Evolutionary conservation across 2,888 invertebrate species (phyloP), one percentile per base, ranked within the genome.

Genomic region (Agriotes lineatus): DNA sequence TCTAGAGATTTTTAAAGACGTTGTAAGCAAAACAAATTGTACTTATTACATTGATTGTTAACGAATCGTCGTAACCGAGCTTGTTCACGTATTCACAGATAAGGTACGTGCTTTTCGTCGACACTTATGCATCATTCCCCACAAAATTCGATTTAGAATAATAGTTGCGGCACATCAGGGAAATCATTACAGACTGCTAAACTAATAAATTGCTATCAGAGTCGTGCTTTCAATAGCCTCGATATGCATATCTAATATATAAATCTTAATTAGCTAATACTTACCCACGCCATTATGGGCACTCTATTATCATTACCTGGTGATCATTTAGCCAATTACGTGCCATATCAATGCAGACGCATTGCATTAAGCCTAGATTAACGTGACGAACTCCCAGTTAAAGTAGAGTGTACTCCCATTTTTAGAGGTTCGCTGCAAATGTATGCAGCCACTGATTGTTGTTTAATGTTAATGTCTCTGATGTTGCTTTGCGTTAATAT

Each of bases 211-310:
- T 56, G 69, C 62, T 61, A 70, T 65, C 62, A 58, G 58, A 61
- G 63, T 70, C 72, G 68, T 70, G 71, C 69, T 70, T 73, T 60
- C 69, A 70, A 72, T 72, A 68, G 72, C 68, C 70, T 70, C 63
- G 62, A 59, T 70, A 74, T 75, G 78, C 77, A 76, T 82, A 82
- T 82, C 81, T 79, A 77, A 76, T 77, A 78, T 76, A 77, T 78
- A 79, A 79, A 82, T 82, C 81, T 81, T 80, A 82, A 82, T 81
- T 81, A 81, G 79, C 74, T 74, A 75, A 79, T 80, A 78, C 79
- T 79, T 79, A 76, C 74, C 75, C 73, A 75, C 76, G 76, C 78
- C 77, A 78, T 81, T 79, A 79, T 75, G 74, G 78, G 72, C 79
- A 80, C 79, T 80, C 79, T 78, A 81, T 81, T 80, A 82, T 80